Base-by-base conservation (phyloP, 2,113 vertebrate genomes). In the Malurus elegans region DNA sequence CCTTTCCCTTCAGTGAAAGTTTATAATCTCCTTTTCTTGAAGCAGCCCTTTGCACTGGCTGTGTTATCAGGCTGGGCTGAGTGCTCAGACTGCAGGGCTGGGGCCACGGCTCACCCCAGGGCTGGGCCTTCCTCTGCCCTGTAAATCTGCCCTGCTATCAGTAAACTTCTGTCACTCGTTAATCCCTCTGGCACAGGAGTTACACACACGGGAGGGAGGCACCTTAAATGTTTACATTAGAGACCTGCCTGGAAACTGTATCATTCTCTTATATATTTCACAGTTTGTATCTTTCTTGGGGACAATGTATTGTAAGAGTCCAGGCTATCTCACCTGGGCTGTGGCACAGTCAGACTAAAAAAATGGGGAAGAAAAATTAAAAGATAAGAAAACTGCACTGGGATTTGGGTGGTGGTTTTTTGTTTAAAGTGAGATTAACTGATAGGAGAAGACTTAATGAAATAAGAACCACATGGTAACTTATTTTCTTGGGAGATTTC, bases 211-310 rank as follows among this genome's bases (percentile, higher is more conserved):
- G 56, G 32, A 91, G 89, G 74, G 79, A 96, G 70, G 79, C 53
- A 69, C 78, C 61, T 44, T 26, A 20, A 54, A 38, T 58, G 81
- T 90, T 93, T 79, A 69, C 12, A 1, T n/a, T 61, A n/a, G 53
- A 57, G 81, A 82, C 36, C 54, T 95, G 40, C 61, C 70, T 95
- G 92, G 85, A 96, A 94, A 94, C 53, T 44, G 9, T 71, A 72
- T 61, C 34, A 1, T 79, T 70, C 47, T 44, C 28, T 31, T 45
- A 2, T 1, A 17, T 10, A 4, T 32, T 32, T 47, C 13, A 13
- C 19, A 14, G 57, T 66, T 60, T 67, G 26, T 56, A 20, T 57
- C 40, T 79, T 60, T 44, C 23, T 25, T 44, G 10, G 13, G 40
- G 24, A 72, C 28, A 12, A 11, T 10, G 11, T 36, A 34, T 28